Conservation (phyloP, 2,888 invertebrate species). For the Aspidapion aeneum region DNA sequence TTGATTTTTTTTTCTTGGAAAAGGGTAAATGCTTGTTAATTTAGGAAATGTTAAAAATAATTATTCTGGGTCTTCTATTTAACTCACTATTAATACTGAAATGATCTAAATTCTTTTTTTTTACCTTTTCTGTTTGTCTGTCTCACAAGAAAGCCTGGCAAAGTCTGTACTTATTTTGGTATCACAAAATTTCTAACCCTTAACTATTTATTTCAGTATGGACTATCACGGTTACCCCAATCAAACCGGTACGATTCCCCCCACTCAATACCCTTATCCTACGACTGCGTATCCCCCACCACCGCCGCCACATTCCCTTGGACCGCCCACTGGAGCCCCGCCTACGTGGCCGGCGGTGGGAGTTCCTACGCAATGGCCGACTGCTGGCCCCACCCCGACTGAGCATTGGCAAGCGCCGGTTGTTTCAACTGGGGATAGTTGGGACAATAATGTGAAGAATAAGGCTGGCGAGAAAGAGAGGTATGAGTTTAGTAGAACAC, state of each 20-base stretch:
- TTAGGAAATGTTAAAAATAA: too few relatives aligned
- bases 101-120: too few relatives aligned
- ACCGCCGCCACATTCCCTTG: neutral
- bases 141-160: neutral
- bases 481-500: too few relatives aligned
- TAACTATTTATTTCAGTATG: neutral
- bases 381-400: too few relatives aligned
- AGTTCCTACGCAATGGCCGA: neutral
- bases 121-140: neutral
- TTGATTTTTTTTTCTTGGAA: too few relatives aligned
- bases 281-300: neutral
- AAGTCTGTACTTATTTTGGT: neutral
- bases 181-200: neutral
- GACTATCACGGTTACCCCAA: neutral
- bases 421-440: neutral
- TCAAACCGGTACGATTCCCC: neutral
- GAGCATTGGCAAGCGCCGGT: too few relatives aligned
- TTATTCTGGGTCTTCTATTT: too few relatives aligned
- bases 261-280: neutral
- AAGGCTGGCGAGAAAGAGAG: conserved; percentile 13
- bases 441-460: neutral
- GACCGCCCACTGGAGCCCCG: neutral
- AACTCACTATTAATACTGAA: too few relatives aligned
- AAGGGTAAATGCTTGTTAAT: too few relatives aligned
- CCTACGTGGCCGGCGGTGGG: neutral